Percentiles rank a stretch among this genome's conserved stretches.
phyloP scores from a whole-genome alignment of 2,888 invertebrate genomes.

The Trissonchulus sp. region DNA sequence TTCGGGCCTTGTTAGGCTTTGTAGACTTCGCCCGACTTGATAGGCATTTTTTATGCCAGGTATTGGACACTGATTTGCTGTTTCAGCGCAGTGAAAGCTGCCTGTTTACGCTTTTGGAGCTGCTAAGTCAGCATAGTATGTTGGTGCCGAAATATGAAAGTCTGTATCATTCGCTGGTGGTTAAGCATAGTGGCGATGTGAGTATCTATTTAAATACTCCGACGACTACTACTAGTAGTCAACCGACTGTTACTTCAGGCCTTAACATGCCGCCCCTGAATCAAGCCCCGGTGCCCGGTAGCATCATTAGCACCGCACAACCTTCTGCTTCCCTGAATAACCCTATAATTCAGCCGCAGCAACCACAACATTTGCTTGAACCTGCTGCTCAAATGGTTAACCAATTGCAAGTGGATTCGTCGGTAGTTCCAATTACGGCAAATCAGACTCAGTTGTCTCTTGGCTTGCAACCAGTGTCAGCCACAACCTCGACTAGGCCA shows the following conservation, averaged over 20 bases:
- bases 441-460: too few relatives aligned
- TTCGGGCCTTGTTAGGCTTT: constrained; percentile 42
- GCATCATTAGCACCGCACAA: not conserved
- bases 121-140: constrained; percentile 57
- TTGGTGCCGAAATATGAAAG: constrained; percentile 49
- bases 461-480: not conserved
- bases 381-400: not conserved
- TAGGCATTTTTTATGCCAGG: constrained; percentile 53
- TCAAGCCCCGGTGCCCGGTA: not conserved
- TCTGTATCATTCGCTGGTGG: constrained; percentile 37
- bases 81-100: constrained; percentile 61
- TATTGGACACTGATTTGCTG: constrained; percentile 60
- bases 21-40: not conserved
- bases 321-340: not conserved
- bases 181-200: constrained; percentile 31
- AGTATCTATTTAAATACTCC: constrained; percentile 32
- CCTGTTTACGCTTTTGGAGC: constrained; percentile 59
- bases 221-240: not conserved
- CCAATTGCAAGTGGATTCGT: not conserved
- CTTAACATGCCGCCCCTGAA: not conserved
- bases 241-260: not conserved
- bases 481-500: not conserved
- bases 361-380: not conserved
- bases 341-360: not conserved
- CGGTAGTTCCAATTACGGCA: not conserved